Base-by-base conservation (phyloP, 1,140 invertebrate genomes). In the Trichogramma pretiosum region DNA sequence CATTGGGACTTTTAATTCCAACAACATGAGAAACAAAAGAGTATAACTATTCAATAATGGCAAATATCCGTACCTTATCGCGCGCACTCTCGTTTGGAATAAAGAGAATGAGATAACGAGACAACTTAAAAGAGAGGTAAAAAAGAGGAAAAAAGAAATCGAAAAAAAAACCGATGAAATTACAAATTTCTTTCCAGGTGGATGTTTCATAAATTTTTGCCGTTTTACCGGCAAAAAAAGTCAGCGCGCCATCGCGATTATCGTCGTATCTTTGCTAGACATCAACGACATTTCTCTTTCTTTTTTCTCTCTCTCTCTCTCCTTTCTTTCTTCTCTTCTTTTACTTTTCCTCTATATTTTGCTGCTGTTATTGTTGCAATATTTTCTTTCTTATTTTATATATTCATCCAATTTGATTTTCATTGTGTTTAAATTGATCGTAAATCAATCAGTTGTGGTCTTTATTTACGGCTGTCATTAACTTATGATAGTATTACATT, bases 251-350 rank as follows among this genome's bases (percentile, higher is more conserved):
- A 50, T 61, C 57, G 52, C 59, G 56, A 60, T 61, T 60, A 61
- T 64, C 59, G 59, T 62, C 55, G 51, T 63, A 64, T 64, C 61
- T 62, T 49, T 48, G 52, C 58, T 61, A 62, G 61, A 63, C 61
- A 64, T 64, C 61, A 63, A 64, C 63, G 60, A 59, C 54, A 56
- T 59, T 54, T 45, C 26, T 53, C 17, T 10, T 41, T 22, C 21
- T 42, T 30, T 34, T 7, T 37, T 55, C 46, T 46, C 48, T 8
- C 30, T 41, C 44, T 30, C 32, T 46, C 30, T 14, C 21, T 48
- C 13, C 24, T 49, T 28, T 41, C 36, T 38, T 21, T 44, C 16
- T 16, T 34, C 36, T 37, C n/a, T 41, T 18, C 16, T 28, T 41
- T 16, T 28, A 41, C 13, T 28, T 41, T 23, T 30, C n/a, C 38